phyloP scores from a whole-genome alignment of 2,797 vertebrate species.

The Capromys pilorides region DNA sequence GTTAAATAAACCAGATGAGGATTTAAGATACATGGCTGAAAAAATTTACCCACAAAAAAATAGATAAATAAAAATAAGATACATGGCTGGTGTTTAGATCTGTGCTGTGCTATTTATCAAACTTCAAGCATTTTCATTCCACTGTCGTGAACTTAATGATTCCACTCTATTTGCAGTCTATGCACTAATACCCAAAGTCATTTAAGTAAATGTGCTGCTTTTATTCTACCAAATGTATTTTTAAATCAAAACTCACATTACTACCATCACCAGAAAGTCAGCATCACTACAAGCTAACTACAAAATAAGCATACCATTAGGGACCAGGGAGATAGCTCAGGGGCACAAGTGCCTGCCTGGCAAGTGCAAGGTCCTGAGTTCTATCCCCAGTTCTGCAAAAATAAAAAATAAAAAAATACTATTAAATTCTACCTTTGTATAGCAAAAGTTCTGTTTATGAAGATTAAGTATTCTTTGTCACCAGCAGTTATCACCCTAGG shows the following conservation, averaged over 20 bases:
- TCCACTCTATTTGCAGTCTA: neutral
- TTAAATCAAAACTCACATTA: neutral
- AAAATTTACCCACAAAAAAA: too few relatives aligned
- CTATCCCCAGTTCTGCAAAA: too few relatives aligned
- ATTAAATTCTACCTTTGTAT: neutral
- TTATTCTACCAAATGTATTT: neutral
- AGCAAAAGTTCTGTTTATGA: neutral
- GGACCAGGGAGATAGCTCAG: too few relatives aligned
- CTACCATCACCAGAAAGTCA: neutral
- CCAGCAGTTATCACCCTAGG: neutral
- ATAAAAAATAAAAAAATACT: neutral
- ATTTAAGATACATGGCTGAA: neutral
- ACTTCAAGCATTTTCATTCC: neutral
- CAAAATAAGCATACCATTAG: neutral
- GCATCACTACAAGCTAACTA: neutral
- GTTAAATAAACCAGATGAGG: neutral
- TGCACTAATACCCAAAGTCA: neutral
- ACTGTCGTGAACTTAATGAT: neutral
- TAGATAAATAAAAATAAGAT: neutral
- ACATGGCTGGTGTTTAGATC: neutral
- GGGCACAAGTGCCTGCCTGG: too few relatives aligned
- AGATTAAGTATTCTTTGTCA: neutral
- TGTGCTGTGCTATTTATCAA: neutral
- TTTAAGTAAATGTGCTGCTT: neutral
- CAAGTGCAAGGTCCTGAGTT: too few relatives aligned